Base-by-base conservation (phyloP, 2,797 vertebrate species). In the Ataeniobius toweri region DNA sequence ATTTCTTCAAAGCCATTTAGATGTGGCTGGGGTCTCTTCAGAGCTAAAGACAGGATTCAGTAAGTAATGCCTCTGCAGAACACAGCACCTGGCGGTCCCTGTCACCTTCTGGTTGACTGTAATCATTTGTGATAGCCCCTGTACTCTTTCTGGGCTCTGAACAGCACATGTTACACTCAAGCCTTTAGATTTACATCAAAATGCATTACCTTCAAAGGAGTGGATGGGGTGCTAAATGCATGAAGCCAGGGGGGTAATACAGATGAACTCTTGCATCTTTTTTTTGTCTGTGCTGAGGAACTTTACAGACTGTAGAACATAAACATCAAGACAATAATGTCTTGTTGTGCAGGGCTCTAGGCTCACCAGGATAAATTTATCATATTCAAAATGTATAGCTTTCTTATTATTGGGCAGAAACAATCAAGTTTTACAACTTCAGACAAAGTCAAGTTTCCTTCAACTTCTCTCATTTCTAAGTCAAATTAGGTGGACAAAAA, bases 51-150 rank as follows among this genome's bases (percentile, higher is more conserved):
- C 93, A 93, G 86, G 89, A 91, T 88, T 88, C 89, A 91, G 86
- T 93, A 84, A 94, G 91, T 90, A 91, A 90, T 86, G 90, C 84
- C 86, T 91, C 85, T 89, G 79, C 87, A 89, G 84, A 81, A 73
- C 73, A 26, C 55, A 86, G 85, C 89, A 93, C 89, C 92, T 93
- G 89, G 89, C 65, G 75, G 90, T 89, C 81, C 81, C 86, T 7
- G 83, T 91, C 93, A 91, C 83, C 91, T 88, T 88, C 83, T 89
- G 75, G 88, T 87, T 92, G 90, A 91, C 88, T 92, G 85, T 93
- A 94, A 95, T 94, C 86, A 93, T 86, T 93, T 91, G 86, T 94
- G 93, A 95, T 91, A 80, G 92, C 76, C 90, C 80, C 87, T 82
- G 68, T 90, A 93, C 28, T 79, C 82, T 87, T 50, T 77, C 86